Percentiles rank a stretch among this genome's conserved stretches.
Conservation (phyloP, 1,140 invertebrate species). For the Anastatus disparis region DNA sequence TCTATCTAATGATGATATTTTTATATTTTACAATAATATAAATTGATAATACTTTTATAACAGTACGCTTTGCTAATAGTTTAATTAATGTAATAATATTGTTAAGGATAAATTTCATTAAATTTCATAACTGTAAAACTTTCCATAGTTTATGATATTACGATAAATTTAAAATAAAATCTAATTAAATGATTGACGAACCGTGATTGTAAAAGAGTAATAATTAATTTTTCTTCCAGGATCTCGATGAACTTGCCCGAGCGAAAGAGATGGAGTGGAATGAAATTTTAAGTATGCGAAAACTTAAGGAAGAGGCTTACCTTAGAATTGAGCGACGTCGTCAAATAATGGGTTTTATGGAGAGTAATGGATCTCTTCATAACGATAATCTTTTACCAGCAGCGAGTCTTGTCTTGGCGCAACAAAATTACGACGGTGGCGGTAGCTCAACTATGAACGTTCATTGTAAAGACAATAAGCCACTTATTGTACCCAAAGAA, state of each 20-base stretch:
- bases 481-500: slow-evolving; percentile 33
- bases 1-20: too few relatives aligned
- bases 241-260: slow-evolving; percentile 74
- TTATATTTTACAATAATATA: too few relatives aligned
- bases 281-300: slow-evolving; percentile 79
- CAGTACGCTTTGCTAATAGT: too few relatives aligned
- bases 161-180: too few relatives aligned
- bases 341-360: slow-evolving; percentile 69
- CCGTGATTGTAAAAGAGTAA: too few relatives aligned
- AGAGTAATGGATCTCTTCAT: slow-evolving; percentile 49
- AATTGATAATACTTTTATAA: too few relatives aligned
- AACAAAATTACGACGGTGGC: slow-evolving; percentile 23
- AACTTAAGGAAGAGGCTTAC: slow-evolving; percentile 83
- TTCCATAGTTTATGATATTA: too few relatives aligned
- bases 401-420: slow-evolving; percentile 52
- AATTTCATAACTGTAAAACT: too few relatives aligned
- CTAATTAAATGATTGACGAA: too few relatives aligned
- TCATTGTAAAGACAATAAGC: slow-evolving; percentile 39
- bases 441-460: not conserved
- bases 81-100: too few relatives aligned
- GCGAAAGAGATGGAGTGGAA: slow-evolving; percentile 88
- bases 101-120: too few relatives aligned
- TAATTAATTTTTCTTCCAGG: slow-evolving; percentile 58
- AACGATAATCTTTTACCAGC: slow-evolving; percentile 48
- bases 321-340: slow-evolving; percentile 74